phyloP scores from a whole-genome alignment of 2,113 vertebrate genomes.

The Ciconia maguari region DNA sequence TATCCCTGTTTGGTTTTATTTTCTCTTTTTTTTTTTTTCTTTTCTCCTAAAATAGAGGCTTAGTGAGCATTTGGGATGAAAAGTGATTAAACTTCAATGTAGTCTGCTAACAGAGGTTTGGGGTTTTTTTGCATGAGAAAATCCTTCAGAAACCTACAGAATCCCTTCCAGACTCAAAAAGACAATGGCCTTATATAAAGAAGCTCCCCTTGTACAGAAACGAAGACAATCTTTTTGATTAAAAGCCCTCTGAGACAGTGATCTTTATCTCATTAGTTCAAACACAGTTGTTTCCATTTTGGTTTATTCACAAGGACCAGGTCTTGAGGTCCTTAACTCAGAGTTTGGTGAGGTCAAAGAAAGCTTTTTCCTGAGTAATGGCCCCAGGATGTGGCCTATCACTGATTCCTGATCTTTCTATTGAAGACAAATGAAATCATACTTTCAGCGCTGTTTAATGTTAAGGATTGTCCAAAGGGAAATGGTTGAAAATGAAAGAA shows the following conservation, averaged over 20 bases:
- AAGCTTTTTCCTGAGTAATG: background rate
- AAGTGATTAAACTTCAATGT: background rate
- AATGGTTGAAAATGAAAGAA: background rate
- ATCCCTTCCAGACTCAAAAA: background rate
- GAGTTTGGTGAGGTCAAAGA: background rate
- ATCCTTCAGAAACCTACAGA: background rate
- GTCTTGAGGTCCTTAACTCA: background rate
- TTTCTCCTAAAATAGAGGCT: background rate
- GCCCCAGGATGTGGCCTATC: background rate
- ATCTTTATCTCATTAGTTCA: constrained; percentile 16
- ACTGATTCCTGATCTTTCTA: background rate
- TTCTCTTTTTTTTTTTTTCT: background rate
- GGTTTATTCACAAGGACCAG: background rate
- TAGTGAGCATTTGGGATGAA: background rate
- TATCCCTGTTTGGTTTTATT: background rate
- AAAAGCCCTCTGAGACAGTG: background rate
- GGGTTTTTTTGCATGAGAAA: background rate
- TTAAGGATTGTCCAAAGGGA: background rate
- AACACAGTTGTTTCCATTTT: background rate
- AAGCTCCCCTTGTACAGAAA: background rate
- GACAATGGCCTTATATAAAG: background rate
- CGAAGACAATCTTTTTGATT: background rate
- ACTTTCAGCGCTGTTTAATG: background rate
- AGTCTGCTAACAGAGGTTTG: background rate
- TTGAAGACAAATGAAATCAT: background rate